Evolutionary conservation across 2,888 invertebrate species (phyloP).

Genomic region (Orthosia gothica): DNA sequence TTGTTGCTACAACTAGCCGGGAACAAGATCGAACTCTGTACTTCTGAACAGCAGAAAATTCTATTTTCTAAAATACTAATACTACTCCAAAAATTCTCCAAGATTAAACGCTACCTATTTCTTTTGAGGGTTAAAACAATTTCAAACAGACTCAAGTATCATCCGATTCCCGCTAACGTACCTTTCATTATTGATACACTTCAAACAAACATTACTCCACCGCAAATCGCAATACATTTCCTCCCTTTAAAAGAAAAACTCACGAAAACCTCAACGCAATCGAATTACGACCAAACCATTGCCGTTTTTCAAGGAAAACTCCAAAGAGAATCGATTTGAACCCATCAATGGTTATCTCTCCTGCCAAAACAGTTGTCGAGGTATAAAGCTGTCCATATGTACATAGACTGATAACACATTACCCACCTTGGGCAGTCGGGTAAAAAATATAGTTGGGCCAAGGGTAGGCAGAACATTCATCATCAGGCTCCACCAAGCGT

Average conservation of each 20-base stretch:
- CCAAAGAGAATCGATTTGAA: background rate
- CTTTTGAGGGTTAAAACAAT: conserved; percentile 4
- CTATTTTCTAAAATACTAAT: background rate
- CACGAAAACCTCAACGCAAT: conserved; percentile 7
- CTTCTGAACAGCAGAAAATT: too few species aligned
- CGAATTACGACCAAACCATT: conserved; percentile 23
- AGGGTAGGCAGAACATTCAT: too few species aligned
- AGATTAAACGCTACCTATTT: background rate
- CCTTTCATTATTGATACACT: conserved; percentile 28
- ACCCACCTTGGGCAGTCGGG: too few species aligned
- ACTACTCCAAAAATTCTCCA: background rate
- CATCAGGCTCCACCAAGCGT: background rate
- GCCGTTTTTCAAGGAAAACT: conserved; percentile 13
- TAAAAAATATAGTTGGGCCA: too few species aligned
- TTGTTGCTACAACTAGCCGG: too few species aligned
- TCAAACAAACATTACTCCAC: conserved; percentile 1
- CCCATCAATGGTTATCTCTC: conserved; percentile 38
- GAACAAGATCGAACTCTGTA: too few species aligned
- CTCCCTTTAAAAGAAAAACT: conserved; percentile 35
- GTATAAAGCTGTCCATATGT: conserved; percentile 41
- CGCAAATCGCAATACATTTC: conserved; percentile 14
- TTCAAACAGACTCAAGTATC: background rate
- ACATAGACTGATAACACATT: too few species aligned
- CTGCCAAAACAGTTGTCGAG: conserved; percentile 24
- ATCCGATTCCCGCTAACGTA: background rate